Evolutionary conservation across 92 coral and sea anemone genomes (phyloP).

Genomic region (Pocillopora meandrina): DNA sequence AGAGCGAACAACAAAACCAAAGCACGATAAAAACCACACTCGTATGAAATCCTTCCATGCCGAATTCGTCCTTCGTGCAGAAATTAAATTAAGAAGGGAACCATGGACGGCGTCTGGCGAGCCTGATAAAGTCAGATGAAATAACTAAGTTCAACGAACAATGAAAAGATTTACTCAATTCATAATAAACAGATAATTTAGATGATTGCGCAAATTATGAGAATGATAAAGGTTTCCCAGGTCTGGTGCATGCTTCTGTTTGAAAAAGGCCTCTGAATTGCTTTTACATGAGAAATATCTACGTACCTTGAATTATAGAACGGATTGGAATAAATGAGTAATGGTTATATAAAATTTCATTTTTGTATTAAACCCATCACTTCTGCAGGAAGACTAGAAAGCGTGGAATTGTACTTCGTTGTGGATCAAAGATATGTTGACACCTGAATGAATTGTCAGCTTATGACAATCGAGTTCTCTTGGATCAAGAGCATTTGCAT

Average conservation of each 20-base stretch:
- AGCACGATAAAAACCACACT: background rate
- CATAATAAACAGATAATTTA: constrained; percentile 18
- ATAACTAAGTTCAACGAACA: background rate
- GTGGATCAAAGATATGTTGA: constrained; percentile 3
- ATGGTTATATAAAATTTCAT: background rate
- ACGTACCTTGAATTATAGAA: constrained; percentile 17
- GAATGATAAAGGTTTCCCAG: constrained; percentile 1
- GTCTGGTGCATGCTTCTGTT: background rate
- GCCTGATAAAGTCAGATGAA: constrained; percentile 5
- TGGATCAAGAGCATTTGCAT: constrained; percentile 65
- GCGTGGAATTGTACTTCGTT: background rate
- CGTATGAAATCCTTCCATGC: background rate
- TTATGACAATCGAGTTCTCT: constrained; percentile 44
- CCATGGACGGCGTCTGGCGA: background rate
- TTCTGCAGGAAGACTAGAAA: background rate
- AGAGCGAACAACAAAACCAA: background rate
- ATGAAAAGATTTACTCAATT: constrained; percentile 7
- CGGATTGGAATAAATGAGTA: background rate
- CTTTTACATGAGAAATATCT: background rate
- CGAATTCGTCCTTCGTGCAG: background rate
- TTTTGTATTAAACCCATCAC: constrained; percentile 1
- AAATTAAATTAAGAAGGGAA: background rate
- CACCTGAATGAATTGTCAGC: constrained; percentile 38
- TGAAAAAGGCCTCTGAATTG: background rate
- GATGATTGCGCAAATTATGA: constrained; percentile 14